A percentile compares a stretch with the other conserved stretches of the same genome.
Evolutionary conservation across 2,888 invertebrate genomes (phyloP).

Genomic region (Boloria selene): DNA sequence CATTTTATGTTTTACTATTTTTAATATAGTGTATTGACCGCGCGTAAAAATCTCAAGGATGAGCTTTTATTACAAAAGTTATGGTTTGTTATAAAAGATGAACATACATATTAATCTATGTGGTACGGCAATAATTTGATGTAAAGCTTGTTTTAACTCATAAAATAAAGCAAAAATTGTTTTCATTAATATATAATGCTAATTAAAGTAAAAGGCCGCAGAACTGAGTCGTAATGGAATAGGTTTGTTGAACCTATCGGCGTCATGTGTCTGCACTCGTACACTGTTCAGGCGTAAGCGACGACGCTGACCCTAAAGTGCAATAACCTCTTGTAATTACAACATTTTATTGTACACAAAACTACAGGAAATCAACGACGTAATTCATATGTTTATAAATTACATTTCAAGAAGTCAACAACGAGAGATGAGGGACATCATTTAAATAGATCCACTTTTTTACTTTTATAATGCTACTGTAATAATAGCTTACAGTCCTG

Average conservation of each 20-base stretch:
- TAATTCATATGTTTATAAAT: conserved; percentile 8
- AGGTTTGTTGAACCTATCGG: conserved; percentile 78
- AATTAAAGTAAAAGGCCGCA: conserved; percentile 19
- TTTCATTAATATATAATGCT: conserved; percentile 12
- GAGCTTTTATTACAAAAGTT: conserved; percentile 35
- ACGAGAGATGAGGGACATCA: conserved; percentile 26
- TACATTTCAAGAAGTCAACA: conserved; percentile 19
- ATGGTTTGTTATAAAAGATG: conserved; percentile 12
- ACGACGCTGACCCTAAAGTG: conserved; percentile 55
- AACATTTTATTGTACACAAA: conserved; percentile 60
- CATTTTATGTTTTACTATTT: conserved; percentile 6
- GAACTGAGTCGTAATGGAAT: conserved; percentile 47
- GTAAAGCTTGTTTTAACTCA: neutral
- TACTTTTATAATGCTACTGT: conserved; percentile 18
- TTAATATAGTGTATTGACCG: conserved; percentile 14
- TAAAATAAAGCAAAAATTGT: neutral
- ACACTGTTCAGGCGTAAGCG: conserved; percentile 54
- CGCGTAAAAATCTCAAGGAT: conserved; percentile 7
- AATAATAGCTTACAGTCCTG: conserved; percentile 29
- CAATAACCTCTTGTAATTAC: conserved; percentile 81
- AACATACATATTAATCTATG: neutral
- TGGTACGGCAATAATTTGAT: neutral
- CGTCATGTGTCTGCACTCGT: conserved; percentile 64
- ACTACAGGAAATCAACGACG: conserved; percentile 12
- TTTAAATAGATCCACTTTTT: conserved; percentile 24